Evolutionary conservation across 1,140 invertebrate species (phyloP).

Genomic region (Littorina saxatilis): DNA sequence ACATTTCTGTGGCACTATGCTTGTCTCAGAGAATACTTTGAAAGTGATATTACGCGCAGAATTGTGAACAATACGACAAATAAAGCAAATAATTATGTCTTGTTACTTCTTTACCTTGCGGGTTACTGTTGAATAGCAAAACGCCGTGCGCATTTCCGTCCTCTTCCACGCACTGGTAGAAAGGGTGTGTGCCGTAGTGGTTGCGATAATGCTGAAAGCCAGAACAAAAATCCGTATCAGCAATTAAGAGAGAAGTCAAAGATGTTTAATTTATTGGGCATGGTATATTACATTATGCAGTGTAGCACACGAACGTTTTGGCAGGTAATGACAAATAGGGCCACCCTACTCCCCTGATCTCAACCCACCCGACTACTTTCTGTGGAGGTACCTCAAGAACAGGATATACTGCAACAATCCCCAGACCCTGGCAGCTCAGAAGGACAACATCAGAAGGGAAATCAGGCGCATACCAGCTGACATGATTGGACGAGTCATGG

Average conservation of each 20-base stretch:
- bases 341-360: too few species aligned
- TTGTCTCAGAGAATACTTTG: too few species aligned
- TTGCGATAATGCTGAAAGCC: constrained; percentile 68
- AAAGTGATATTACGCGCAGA: too few species aligned
- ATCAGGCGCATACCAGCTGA: too few species aligned
- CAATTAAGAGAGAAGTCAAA: not conserved
- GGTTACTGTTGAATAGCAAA: constrained; percentile 77
- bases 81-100: not conserved
- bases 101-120: constrained; percentile 68
- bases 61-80: not conserved
- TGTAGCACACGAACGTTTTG: not conserved
- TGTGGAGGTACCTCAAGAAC: too few species aligned
- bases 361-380: too few species aligned
- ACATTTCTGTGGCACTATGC: too few species aligned
- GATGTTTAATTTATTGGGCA: not conserved
- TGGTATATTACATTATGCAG: not conserved
- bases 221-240: not conserved
- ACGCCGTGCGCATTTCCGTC: constrained; percentile 77
- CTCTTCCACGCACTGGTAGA: constrained; percentile 78
- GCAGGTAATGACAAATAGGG: too few species aligned
- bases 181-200: constrained; percentile 79
- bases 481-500: too few species aligned
- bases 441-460: too few species aligned
- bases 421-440: too few species aligned
- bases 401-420: too few species aligned